Evolutionary conservation across 2,797 vertebrate genomes (phyloP).

Genomic region (Anisognathus igniventris): DNA sequence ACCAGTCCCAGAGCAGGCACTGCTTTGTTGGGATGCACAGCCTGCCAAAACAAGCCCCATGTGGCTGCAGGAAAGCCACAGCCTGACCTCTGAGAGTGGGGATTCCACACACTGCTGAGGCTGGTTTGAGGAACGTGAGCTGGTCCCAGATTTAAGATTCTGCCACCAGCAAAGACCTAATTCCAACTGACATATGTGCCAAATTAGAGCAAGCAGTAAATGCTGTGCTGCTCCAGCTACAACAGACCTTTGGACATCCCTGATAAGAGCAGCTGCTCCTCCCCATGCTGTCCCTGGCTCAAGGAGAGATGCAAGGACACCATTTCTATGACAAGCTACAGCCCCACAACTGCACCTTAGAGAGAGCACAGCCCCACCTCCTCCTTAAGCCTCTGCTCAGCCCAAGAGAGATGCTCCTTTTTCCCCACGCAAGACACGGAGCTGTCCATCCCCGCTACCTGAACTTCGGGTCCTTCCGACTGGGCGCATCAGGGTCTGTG

Average conservation of each 20-base stretch:
- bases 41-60: background rate
- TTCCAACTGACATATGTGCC: accelerated
- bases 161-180: background rate
- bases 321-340: background rate
- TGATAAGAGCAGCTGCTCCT: background rate
- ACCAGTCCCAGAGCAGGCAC: background rate
- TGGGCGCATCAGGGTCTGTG: slow-evolving; percentile 93
- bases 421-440: accelerated
- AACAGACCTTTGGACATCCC: background rate
- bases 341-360: background rate
- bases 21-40: background rate
- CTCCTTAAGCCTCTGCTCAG: background rate
- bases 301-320: background rate
- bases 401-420: background rate
- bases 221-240: background rate
- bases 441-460: slow-evolving; percentile 65
- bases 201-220: background rate
- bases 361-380: accelerated
- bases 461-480: slow-evolving; percentile 87
- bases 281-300: background rate
- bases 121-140: background rate
- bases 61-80: background rate
- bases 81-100: accelerated
- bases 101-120: background rate
- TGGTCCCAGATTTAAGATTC: background rate